A percentile compares a stretch with the other conserved stretches of the same genome.
phyloP scores from a whole-genome alignment of 2,113 vertebrate genomes.

The Heteronetta atricapilla region DNA sequence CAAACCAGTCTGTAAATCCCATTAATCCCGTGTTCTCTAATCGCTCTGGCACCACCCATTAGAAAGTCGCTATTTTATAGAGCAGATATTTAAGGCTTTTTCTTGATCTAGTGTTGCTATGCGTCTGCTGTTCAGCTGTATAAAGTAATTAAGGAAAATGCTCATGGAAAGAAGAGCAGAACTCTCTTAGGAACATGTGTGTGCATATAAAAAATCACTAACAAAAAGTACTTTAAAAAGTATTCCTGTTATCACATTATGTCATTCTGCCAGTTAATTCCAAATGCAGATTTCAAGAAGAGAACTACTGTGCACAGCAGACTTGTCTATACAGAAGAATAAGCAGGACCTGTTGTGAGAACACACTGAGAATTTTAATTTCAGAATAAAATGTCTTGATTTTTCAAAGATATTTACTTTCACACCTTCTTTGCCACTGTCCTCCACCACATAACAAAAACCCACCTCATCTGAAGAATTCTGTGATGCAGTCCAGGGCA shows the following conservation, averaged over 20 bases:
- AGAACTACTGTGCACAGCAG: neutral
- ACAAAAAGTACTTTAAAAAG: neutral
- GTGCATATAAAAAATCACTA: conserved; percentile 14
- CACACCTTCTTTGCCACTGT: neutral
- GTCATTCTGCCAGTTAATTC: conserved; percentile 23
- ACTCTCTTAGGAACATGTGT: neutral
- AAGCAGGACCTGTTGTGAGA: neutral
- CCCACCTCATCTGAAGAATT: neutral
- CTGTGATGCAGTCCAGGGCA: neutral
- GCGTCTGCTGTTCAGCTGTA: conserved; percentile 36
- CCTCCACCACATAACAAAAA: neutral
- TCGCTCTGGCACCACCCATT: neutral
- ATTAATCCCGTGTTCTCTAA: conserved; percentile 34
- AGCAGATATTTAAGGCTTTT: neutral
- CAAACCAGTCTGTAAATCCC: conserved; percentile 53
- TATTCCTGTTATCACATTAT: neutral
- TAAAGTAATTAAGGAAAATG: conserved; percentile 39
- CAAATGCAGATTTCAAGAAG: neutral
- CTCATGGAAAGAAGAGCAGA: conserved; percentile 4
- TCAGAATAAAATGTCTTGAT: neutral
- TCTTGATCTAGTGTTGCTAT: conserved; percentile 15
- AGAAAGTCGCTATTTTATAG: neutral
- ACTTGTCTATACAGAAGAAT: neutral
- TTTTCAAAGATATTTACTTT: neutral
- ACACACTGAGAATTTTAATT: neutral